These are phyloP conservation scores for Chelon labrosus DNA, from an alignment of 2,797 vertebrate species.

Conservation along the genomic window DNA sequence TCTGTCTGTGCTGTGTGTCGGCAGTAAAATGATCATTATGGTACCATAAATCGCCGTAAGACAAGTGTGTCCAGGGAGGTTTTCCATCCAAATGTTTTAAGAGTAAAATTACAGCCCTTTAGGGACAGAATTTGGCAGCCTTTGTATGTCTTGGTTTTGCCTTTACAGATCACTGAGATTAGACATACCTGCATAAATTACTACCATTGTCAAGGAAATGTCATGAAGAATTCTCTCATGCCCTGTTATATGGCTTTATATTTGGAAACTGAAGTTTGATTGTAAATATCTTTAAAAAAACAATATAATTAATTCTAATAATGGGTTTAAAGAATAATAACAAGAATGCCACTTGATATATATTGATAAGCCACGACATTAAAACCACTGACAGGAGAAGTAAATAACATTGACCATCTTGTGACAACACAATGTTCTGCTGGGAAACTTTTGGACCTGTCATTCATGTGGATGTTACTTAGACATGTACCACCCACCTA, in stretches of 20 bases:
- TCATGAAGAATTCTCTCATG: not conserved
- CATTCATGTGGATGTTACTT: too few relatives aligned
- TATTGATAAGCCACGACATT: too few relatives aligned
- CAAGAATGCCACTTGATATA: too few relatives aligned
- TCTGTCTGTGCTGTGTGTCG: not conserved
- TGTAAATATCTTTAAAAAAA: too few relatives aligned
- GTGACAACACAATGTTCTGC: too few relatives aligned
- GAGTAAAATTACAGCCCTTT: not conserved
- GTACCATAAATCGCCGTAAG: constrained; percentile 8
- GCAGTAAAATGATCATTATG: constrained; percentile 2
- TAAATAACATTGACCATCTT: too few relatives aligned
- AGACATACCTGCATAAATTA: not conserved
- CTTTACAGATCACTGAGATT: not conserved
- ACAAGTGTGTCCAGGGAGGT: not conserved
- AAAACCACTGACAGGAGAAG: too few relatives aligned
- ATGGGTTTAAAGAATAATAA: too few relatives aligned
- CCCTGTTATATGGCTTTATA: not conserved
- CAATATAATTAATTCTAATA: too few relatives aligned
- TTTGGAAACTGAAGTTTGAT: too few relatives aligned
- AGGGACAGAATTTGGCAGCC: not conserved
- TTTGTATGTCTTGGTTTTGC: not conserved
- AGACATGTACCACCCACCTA: too few relatives aligned
- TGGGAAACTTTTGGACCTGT: too few relatives aligned
- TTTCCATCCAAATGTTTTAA: not conserved
- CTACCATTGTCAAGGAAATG: not conserved